Evolutionary conservation across 2,888 invertebrate species (phyloP), one percentile per base, ranked within the genome.

Genomic region (Lysandra coridon): DNA sequence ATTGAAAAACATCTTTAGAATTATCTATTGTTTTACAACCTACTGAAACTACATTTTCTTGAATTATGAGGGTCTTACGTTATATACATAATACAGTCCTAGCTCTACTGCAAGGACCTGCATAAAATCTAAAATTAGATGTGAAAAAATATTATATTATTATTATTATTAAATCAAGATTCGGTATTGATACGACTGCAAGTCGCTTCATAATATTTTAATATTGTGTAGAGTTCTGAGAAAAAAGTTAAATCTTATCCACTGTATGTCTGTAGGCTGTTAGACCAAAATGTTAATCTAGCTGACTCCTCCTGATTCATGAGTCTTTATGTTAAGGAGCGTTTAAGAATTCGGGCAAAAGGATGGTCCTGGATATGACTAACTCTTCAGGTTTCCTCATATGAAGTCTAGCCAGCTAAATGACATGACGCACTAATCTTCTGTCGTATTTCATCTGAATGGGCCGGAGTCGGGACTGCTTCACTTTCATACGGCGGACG

Each of bases 401-500:
- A 64, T 30, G 64, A 6, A 30, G 30, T 64, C 64, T 64, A 30
- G 64, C 30, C 64, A 30, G 64, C 64, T 64, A 64, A 64, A 64
- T 30, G 30, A 64, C 30, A 10, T 64, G 30, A 64, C 30, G 64
- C 30, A 64, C 64, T 64, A 4, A 30, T 64, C 64, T 64, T 64
- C 7, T 64, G 30, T 64, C 64, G 12, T 64, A 64, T 64, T 30
- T 30, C 30, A 64, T 30, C 64, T 30, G 64, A 64, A 64, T 64
- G 64, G 10, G 10, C 64, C 30, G 57, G 57, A 57, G 57, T 1
- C 3, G 30, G 12, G 64, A 64, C 10, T 3, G 64, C 30, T 64
- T 30, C 64, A 64, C 64, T 64, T 64, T 64, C 64, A 23, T 64
- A 64, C 64, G 64, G 30, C 30, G 64, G 64, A 64, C 64, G 64